Evolutionary conservation across 2,113 vertebrate genomes (phyloP), one percentile per base, ranked within the genome.

Genomic region (Triplophysa siluroides): DNA sequence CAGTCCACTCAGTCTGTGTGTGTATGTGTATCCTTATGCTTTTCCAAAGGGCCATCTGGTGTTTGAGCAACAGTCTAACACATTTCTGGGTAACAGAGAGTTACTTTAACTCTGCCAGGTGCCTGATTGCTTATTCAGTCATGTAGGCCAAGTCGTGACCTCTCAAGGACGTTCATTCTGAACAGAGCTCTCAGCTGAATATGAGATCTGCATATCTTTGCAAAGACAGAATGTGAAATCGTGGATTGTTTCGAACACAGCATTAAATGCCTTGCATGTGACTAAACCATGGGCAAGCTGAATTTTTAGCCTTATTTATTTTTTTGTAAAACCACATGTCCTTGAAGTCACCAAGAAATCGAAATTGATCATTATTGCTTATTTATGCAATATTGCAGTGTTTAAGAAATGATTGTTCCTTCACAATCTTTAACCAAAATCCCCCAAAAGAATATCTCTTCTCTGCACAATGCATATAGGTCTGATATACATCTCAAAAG

Each of bases 41-140:
- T 38, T 69, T 69, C 16, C 61, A 45, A 69, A n/a, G 41, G 3
- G 41, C 77, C 66, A 70, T 23, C 66, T 63, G 68, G 50, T 71
- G 77, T 70, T 79, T 78, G 54, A 78, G 45, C 56, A 62, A 69
- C 18, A 68, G 47, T 54, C 33, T 21, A 69, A 65, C 50, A 23
- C 21, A 33, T 38, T 61, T 70, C 24, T 13, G 54, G 10, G 13
- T 78, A 43, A 62, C 24, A 69, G 6, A 19, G 24, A 60, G 52
- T 19, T 23, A 58, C 41, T 38, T 11, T 13, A 24, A 26, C 65
- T 61, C 58, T 78, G 38, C 13, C 47, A 67, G 23, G 56, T 62
- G 38, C 19, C 66, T 78, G 66, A 70, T 70, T 69, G 66, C 52
- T 24, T 62, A n/a, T 70, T 78, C 56, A 61, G 9, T n/a, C 47